Evolutionary conservation across 2,888 invertebrate species (phyloP).

Genomic region (Charanyca ferruginea): DNA sequence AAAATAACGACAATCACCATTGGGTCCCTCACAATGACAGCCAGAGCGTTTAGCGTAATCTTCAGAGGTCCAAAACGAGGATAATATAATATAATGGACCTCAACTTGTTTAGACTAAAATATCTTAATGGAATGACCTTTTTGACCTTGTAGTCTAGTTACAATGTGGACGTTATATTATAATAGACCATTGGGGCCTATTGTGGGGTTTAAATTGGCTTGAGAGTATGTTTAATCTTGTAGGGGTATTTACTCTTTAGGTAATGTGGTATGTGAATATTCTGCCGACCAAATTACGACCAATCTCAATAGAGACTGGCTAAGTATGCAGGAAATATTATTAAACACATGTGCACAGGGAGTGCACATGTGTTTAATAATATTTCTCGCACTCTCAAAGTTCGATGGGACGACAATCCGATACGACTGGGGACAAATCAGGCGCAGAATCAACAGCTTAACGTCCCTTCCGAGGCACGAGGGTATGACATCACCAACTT

Average conservation of each 20-base stretch:
- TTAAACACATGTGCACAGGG: too few species aligned
- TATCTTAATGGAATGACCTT: conserved; percentile 44
- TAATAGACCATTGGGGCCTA: conserved; percentile 22
- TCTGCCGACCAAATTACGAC: too few species aligned
- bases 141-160: conserved; percentile 35
- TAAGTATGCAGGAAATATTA: too few species aligned
- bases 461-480: too few species aligned
- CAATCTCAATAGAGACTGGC: too few species aligned
- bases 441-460: too few species aligned
- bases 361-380: too few species aligned
- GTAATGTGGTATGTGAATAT: conserved; percentile 2
- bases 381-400: too few species aligned
- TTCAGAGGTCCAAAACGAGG: conserved; percentile 49
- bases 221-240: conserved; percentile 21
- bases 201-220: conserved; percentile 27
- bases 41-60: conserved; percentile 67
- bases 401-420: too few species aligned
- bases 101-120: conserved; percentile 56
- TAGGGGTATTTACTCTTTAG: conserved; percentile 15
- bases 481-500: too few species aligned
- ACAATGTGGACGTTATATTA: conserved; percentile 23
- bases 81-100: conserved; percentile 64
- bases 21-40: conserved; percentile 65
- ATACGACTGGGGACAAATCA: too few species aligned
- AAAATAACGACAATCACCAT: conserved; percentile 67